phyloP scores from a whole-genome alignment of 2,797 vertebrate species.

The Discoglossus pictus region DNA sequence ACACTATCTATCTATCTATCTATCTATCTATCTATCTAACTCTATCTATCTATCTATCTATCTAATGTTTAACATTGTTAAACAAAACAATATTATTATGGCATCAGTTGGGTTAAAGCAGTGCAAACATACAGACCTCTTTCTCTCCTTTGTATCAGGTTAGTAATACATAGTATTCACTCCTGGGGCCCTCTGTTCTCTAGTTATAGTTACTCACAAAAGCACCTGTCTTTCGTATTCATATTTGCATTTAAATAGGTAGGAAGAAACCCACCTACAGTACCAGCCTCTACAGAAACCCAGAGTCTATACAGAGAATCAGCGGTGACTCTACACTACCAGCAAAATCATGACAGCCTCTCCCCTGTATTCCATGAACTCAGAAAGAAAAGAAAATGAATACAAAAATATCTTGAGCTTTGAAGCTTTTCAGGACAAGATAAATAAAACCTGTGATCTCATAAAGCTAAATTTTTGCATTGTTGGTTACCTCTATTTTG shows the following conservation, averaged over 20 bases:
- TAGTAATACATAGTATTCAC: not conserved
- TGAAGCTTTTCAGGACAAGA: constrained; percentile 35
- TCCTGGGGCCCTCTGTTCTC: not conserved
- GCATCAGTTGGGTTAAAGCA: no score
- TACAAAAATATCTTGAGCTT: constrained; percentile 27
- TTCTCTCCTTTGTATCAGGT: no score
- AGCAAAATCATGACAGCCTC: constrained; percentile 13
- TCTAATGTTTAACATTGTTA: no score
- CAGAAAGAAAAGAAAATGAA: constrained; percentile 20
- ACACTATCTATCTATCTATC: no score
- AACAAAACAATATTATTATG: no score
- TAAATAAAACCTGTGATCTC: constrained; percentile 1
- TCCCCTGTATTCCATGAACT: constrained; percentile 17
- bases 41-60: no score
- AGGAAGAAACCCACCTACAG: constrained; percentile 16
- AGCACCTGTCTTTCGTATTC: constrained; percentile 1
- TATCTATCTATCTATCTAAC: no score
- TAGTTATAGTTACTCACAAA: not conserved
- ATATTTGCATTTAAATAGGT: constrained; percentile 30
- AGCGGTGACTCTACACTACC: constrained; percentile 16
- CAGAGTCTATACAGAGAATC: constrained; percentile 21
- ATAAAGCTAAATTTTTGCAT: not conserved
- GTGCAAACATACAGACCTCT: no score
- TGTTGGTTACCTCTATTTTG: constrained; percentile 5
- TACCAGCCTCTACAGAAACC: constrained; percentile 23